Evolutionary conservation across 1,140 invertebrate genomes (phyloP).

Genomic region (Battus philenor): DNA sequence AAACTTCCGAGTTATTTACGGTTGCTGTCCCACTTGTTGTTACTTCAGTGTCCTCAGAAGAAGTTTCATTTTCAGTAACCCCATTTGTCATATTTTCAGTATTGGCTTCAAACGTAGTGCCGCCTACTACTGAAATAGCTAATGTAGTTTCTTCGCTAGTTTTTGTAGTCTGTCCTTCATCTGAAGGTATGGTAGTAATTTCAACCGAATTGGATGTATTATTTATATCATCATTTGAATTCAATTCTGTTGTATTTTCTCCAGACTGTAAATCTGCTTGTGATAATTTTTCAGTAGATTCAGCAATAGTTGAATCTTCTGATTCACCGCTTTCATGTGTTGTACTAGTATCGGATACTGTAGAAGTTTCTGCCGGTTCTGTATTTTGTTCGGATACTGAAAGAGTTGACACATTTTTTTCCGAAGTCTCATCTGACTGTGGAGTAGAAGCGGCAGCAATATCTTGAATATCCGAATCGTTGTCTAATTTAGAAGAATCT

Average conservation of each 20-base stretch:
- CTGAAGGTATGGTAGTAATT: neutral
- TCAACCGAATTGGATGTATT: neutral
- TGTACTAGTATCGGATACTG: neutral
- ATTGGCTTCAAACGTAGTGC: neutral
- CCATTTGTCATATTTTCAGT: neutral
- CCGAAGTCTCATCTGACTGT: conserved; percentile 1
- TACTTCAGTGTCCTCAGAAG: neutral
- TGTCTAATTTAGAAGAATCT: no score
- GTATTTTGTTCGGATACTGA: conserved; percentile 21
- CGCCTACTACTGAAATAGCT: neutral
- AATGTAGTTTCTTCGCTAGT: neutral
- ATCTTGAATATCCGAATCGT: conserved; percentile 9
- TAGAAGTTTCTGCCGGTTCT: conserved; percentile 27
- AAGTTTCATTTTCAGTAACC: neutral
- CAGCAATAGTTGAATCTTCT: conserved; percentile 22
- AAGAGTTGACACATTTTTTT: conserved; percentile 13
- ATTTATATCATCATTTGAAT: conserved; percentile 20
- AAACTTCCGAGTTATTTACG: no score
- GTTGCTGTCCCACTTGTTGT: neutral
- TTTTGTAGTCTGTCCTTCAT: neutral
- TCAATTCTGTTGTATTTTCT: conserved; percentile 14
- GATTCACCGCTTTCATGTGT: conserved; percentile 16
- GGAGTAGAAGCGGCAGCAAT: conserved; percentile 18
- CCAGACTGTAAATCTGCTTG: neutral
- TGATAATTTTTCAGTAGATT: conserved; percentile 20